Evolutionary conservation across 2,797 vertebrate species (phyloP).

Genomic region (Hylomyscus alleni): DNA sequence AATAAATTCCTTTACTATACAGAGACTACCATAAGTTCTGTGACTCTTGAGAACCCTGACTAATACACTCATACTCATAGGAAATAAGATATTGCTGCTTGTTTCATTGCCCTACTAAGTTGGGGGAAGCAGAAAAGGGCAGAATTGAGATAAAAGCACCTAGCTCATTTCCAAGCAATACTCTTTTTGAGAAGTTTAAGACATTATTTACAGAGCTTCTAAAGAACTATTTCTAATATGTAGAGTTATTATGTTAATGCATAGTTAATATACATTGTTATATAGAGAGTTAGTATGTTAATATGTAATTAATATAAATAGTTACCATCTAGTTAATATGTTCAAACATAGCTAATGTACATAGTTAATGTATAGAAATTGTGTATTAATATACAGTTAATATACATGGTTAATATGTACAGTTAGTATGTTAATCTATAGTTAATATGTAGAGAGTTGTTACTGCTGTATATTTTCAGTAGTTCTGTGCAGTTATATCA

Average conservation of each 20-base stretch:
- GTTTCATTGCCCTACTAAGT: conserved; percentile 66
- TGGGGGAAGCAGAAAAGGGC: conserved; percentile 53
- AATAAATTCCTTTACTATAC: too few relatives aligned
- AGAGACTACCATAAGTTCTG: too few relatives aligned
- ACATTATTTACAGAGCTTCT: conserved; percentile 57
- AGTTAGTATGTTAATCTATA: not conserved
- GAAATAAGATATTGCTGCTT: conserved; percentile 61
- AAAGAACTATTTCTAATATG: not conserved
- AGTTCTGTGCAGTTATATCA: conserved; percentile 53
- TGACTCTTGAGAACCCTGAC: too few relatives aligned
- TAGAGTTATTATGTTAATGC: not conserved
- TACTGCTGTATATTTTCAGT: conserved; percentile 63
- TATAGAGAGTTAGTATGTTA: not conserved
- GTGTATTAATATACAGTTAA: not conserved
- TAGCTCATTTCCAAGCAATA: conserved; percentile 66
- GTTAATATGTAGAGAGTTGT: not conserved
- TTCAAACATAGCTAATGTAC: not conserved
- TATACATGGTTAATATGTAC: not conserved
- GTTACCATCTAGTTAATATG: not conserved
- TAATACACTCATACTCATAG: not conserved
- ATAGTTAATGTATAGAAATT: not conserved
- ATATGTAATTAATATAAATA: not conserved
- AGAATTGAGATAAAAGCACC: conserved; percentile 48
- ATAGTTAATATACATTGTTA: not conserved
- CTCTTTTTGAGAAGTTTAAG: conserved; percentile 46